phyloP scores from a whole-genome alignment of 2,797 vertebrate genomes.

The Okamejei kenojei region DNA sequence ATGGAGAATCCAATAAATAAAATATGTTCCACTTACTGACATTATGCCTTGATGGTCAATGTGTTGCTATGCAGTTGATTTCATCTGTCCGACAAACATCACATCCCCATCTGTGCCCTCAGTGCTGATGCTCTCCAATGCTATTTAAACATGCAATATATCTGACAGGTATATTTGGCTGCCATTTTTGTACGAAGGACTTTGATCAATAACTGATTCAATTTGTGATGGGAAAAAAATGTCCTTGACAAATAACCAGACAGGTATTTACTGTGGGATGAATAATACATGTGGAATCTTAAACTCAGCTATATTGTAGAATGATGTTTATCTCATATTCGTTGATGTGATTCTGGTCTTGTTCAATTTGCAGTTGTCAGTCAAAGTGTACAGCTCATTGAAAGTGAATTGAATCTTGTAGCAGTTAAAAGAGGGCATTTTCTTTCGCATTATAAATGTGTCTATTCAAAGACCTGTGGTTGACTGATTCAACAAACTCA shows the following conservation, averaged over 20 bases:
- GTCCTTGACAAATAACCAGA: neutral
- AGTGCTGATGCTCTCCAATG: neutral
- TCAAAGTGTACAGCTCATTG: neutral
- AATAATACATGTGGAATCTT: slow-evolving; percentile 11
- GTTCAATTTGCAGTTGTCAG: slow-evolving; percentile 23
- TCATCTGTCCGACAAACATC: neutral
- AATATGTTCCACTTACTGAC: no score
- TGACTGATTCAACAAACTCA: neutral
- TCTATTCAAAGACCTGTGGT: neutral
- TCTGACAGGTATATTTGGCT: neutral
- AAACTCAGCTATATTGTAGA: neutral
- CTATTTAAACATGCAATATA: neutral
- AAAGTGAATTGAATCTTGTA: neutral
- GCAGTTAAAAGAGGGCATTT: neutral
- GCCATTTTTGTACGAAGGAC: neutral
- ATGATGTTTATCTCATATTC: slow-evolving; percentile 21
- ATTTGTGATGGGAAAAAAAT: neutral
- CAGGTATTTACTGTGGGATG: neutral
- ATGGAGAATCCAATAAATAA: no score
- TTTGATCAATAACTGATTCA: slow-evolving; percentile 26
- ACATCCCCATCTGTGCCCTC: neutral
- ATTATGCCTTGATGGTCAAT: neutral
- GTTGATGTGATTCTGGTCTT: neutral
- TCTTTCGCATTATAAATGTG: neutral
- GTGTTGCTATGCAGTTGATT: neutral